Evolutionary conservation across 2,888 invertebrate genomes (phyloP), one percentile per base, ranked within the genome.

Genomic region (Celastrina argiolus): DNA sequence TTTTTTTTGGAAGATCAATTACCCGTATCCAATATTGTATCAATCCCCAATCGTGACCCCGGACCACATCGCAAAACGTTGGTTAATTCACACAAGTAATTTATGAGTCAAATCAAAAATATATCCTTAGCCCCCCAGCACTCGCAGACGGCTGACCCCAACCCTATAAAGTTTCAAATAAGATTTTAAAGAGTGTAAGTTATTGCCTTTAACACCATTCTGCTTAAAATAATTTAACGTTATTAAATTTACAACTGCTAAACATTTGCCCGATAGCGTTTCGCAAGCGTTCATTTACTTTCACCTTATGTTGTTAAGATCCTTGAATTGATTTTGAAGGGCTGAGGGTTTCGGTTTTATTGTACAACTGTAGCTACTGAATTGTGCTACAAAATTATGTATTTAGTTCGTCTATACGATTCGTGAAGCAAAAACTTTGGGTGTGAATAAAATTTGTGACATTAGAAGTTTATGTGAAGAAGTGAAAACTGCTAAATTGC

Each of bases 31-130:
- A 22, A 26, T 51, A 51, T 5, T 14, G 51, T 10, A 22, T 12
- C 51, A 26, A 51, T 22, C 22, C 18, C 12, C 22, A 22, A 51
- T 45, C 31, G 1, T 18, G 10, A 3, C 45, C 51, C 22, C 22
- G 14, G 83, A 85, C 87, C 85, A 69, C 84, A 85, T 79, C 76
- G 78, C 82, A 82, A 87, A 88, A 84, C 82, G 76, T 82, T 77
- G 81, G 78, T 81, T 84, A 85, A 88, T 88, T 87, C 83, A 85
- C 84, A 85, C 87, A 88, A 85, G 88, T 88, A 88, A 90, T 89
- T 90, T 90, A 90, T 85, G 87, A 88, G 87, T 84, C 85, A 88
- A 88, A 88, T 88, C 88, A 88, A 88, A 90, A 91, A 90, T 90
- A 90, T 90, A 89, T 87, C 88, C 86, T 84, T 85, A 39, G 81